phyloP scores from a whole-genome alignment of 2,113 vertebrate species.

The Chamaetylas fuelleborni region DNA sequence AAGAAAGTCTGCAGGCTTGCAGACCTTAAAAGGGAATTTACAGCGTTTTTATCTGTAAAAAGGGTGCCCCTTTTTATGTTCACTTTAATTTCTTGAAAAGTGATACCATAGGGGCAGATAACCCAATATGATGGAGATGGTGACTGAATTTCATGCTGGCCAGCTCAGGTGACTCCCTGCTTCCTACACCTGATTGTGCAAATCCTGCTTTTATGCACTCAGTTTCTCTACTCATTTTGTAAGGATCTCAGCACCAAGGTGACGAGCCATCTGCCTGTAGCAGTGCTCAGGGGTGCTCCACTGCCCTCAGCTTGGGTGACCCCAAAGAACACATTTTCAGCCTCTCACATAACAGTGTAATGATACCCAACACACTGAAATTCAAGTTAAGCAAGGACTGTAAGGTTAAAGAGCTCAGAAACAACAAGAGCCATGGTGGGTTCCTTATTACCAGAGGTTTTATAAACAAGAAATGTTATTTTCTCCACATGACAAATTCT shows the following conservation, averaged over 20 bases:
- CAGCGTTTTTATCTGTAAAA: background rate
- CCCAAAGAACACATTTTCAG: background rate
- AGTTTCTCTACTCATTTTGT: background rate
- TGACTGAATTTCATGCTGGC: background rate
- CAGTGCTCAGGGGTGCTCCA: background rate
- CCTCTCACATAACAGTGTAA: background rate
- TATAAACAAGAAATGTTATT: background rate
- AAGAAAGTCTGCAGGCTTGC: background rate
- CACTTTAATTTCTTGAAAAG: background rate
- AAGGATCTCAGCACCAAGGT: background rate
- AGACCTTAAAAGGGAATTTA: background rate
- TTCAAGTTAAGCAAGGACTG: background rate
- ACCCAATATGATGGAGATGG: background rate
- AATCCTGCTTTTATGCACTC: background rate
- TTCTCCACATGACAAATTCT: background rate
- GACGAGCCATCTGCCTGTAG: fast-evolving
- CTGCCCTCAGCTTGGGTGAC: background rate
- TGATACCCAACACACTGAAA: background rate
- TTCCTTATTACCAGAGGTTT: background rate
- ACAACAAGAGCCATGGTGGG: background rate
- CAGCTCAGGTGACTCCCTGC: background rate
- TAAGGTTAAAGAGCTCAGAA: background rate
- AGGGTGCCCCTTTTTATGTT: background rate
- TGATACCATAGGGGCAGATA: background rate
- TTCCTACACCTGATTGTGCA: background rate